These are phyloP conservation scores for Romanogobio albipinnatus DNA, from an alignment of 2,113 vertebrate genomes.

Conservation along the genomic window DNA sequence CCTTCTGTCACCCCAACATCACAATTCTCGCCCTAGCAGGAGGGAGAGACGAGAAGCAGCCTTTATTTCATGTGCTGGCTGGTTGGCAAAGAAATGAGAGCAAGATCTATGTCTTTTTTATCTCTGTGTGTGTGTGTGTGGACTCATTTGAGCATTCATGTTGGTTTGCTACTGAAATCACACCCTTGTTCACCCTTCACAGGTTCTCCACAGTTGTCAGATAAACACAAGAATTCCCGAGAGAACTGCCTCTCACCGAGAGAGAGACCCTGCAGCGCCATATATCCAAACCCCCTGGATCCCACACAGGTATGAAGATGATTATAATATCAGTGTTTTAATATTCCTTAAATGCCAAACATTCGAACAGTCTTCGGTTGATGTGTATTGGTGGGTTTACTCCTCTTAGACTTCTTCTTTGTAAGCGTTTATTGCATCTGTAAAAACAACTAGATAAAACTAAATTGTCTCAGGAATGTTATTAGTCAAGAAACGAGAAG, in stretches of 20 bases:
- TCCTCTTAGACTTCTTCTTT: neutral
- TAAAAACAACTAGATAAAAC: neutral
- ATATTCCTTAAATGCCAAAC: neutral
- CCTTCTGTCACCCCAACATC: constrained; percentile 45
- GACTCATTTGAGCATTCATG: constrained; percentile 3
- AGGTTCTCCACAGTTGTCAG: constrained; percentile 95
- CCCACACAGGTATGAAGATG: constrained; percentile 83
- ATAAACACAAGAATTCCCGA: constrained; percentile 98
- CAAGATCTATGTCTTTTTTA: constrained; percentile 21
- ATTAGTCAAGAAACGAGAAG: too few relatives aligned
- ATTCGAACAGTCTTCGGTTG: neutral
- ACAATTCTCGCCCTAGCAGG: constrained; percentile 49
- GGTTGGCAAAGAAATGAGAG: constrained; percentile 44
- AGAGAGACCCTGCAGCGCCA: constrained; percentile 94
- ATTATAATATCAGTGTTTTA: neutral
- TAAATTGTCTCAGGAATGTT: neutral
- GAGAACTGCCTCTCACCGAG: constrained; percentile 95
- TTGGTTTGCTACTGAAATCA: constrained; percentile 11
- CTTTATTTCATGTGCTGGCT: constrained; percentile 34
- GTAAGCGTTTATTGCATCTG: neutral
- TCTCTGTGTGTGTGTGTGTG: constrained; percentile 13
- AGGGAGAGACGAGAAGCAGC: neutral
- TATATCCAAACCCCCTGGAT: constrained; percentile 88
- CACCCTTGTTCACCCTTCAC: constrained; percentile 35
- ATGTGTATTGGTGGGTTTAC: neutral